phyloP scores from a whole-genome alignment of 1,140 invertebrate species.

The Yoshiicerus persimilis region DNA sequence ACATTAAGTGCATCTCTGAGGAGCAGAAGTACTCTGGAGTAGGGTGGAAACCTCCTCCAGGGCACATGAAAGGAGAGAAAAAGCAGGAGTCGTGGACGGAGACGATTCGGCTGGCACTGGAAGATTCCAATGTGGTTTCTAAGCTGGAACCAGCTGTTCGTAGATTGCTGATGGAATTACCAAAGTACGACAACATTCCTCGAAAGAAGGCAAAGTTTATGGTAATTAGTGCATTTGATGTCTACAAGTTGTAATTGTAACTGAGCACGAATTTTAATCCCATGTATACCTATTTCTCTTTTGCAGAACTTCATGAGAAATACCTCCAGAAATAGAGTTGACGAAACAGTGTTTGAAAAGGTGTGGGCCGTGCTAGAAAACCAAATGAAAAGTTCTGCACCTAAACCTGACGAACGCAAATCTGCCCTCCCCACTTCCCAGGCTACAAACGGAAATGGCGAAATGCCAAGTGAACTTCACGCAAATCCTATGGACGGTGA shows the following conservation, averaged over 20 bases:
- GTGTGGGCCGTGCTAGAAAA: constrained; percentile 52
- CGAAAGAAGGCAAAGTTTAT: constrained; percentile 86
- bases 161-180: constrained; percentile 69
- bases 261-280: neutral
- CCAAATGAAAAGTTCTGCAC: constrained; percentile 29
- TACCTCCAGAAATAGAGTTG: constrained; percentile 51
- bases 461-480: neutral
- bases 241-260: neutral
- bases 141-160: constrained; percentile 61
- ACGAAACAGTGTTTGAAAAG: constrained; percentile 48
- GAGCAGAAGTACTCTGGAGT: constrained; percentile 85
- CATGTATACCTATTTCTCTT: neutral
- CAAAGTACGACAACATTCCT: constrained; percentile 83
- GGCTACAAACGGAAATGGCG: neutral
- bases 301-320: constrained; percentile 58
- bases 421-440: neutral
- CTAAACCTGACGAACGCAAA: neutral
- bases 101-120: constrained; percentile 73
- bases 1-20: constrained; percentile 91
- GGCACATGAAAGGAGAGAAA: constrained; percentile 79
- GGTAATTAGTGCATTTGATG: constrained; percentile 46
- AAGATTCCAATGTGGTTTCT: constrained; percentile 57
- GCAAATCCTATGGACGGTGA: neutral
- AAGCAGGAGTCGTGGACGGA: constrained; percentile 89
- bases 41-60: constrained; percentile 68